Percentiles rank a stretch among this genome's conserved stretches.
Evolutionary conservation across 2,888 invertebrate genomes (phyloP).

Genomic region (Aleiodes leptofemur): DNA sequence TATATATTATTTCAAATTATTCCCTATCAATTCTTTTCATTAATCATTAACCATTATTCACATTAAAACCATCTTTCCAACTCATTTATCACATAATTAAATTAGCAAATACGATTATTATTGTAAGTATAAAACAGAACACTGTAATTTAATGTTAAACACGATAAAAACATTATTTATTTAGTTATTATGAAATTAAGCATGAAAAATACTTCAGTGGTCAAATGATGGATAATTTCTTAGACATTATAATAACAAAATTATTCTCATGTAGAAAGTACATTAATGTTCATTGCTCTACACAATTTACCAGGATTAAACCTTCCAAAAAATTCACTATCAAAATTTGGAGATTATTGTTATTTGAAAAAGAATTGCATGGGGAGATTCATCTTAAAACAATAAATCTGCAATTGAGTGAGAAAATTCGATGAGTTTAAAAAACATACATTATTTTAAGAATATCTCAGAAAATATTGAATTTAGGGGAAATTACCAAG

Average conservation of each 20-base stretch:
- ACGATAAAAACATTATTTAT: conserved; percentile 8
- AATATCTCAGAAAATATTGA: too few species aligned
- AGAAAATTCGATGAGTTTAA: too few species aligned
- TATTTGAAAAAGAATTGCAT: too few species aligned
- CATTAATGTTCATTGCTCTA: too few species aligned
- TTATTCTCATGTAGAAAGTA: too few species aligned
- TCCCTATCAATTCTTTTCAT: conserved; percentile 34
- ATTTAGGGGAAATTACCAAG: too few species aligned
- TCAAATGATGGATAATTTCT: too few species aligned
- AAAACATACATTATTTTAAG: too few species aligned
- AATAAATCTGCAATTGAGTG: too few species aligned
- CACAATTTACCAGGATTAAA: neutral
- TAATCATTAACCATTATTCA: conserved; percentile 44
- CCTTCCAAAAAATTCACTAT: neutral
- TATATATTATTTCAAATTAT: conserved; percentile 35
- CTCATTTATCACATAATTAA: conserved; percentile 44
- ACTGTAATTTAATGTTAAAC: conserved; percentile 19
- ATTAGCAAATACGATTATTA: conserved; percentile 43
- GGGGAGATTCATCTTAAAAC: too few species aligned
- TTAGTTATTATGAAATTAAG: conserved; percentile 2
- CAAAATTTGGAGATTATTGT: neutral
- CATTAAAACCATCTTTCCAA: conserved; percentile 47
- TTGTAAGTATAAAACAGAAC: conserved; percentile 47
- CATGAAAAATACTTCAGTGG: neutral
- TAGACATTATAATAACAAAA: too few species aligned